A percentile compares a stretch with the other conserved stretches of the same genome.
Evolutionary conservation across 2,113 vertebrate genomes (phyloP).

Genomic region (Haliaeetus leucogaster): DNA sequence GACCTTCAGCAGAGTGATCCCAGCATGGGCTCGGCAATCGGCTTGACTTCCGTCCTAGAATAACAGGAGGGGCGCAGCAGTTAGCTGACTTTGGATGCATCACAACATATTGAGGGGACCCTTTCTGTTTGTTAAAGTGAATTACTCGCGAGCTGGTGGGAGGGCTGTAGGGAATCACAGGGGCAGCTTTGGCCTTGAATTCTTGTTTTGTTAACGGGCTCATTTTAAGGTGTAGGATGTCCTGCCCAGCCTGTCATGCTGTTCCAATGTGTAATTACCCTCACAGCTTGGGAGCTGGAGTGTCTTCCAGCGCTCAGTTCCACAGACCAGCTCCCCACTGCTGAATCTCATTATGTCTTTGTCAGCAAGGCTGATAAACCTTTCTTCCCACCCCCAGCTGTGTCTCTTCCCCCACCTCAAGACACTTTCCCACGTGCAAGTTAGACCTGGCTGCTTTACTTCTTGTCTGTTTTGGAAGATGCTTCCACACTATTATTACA

Average conservation of each 20-base stretch:
- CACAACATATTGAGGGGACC: not conserved
- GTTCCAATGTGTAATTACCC: not conserved
- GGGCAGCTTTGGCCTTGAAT: not conserved
- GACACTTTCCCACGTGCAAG: not conserved
- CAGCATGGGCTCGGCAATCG: fast-evolving
- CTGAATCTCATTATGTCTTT: not conserved
- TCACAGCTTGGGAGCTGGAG: not conserved
- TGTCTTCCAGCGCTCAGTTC: fast-evolving
- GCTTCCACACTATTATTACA: not conserved
- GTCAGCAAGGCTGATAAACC: not conserved
- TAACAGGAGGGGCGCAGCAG: not conserved
- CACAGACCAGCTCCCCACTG: not conserved
- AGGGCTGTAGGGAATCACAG: not conserved
- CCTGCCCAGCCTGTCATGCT: not conserved
- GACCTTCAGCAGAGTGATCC: not conserved
- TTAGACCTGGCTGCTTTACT: not conserved
- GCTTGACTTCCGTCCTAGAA: not conserved
- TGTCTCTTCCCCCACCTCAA: not conserved
- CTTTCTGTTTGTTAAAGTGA: not conserved
- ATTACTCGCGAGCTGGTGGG: not conserved
- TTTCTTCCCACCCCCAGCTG: not conserved
- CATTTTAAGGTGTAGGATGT: not conserved
- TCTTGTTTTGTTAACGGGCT: not conserved
- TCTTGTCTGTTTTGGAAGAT: not conserved
- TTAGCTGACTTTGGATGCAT: not conserved